phyloP scores from a whole-genome alignment of 2,888 invertebrate species.

The Zygothrica quintamaculata region DNA sequence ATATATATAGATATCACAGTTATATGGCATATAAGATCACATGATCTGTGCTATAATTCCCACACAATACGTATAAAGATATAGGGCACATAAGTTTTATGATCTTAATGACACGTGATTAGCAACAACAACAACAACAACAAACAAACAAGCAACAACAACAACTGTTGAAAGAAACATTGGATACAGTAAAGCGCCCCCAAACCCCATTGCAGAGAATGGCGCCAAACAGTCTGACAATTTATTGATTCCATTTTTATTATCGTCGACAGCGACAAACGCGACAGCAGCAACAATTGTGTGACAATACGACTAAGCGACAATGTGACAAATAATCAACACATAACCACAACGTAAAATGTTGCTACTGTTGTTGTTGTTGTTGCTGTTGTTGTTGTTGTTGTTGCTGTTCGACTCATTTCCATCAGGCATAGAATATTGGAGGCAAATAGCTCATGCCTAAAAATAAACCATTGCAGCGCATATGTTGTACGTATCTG shows the following conservation, averaged over 20 bases:
- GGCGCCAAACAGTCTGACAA: slow-evolving; percentile 77
- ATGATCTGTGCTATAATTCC: neutral
- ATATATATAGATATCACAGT: too few relatives aligned
- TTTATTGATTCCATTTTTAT: slow-evolving; percentile 72
- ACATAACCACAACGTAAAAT: slow-evolving; percentile 12
- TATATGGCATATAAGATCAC: too few relatives aligned
- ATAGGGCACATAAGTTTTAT: slow-evolving; percentile 9
- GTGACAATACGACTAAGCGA: slow-evolving; percentile 19
- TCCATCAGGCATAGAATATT: slow-evolving; percentile 20
- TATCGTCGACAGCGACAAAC: slow-evolving; percentile 49
- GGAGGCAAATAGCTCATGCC: slow-evolving; percentile 65
- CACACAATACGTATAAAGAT: neutral
- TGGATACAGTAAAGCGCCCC: slow-evolving; percentile 23
- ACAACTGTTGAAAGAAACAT: slow-evolving; percentile 20
- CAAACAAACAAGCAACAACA: slow-evolving; percentile 21
- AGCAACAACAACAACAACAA: slow-evolving; percentile 11
- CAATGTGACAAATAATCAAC: slow-evolving; percentile 11
- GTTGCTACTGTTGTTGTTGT: slow-evolving; percentile 7
- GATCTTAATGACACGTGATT: slow-evolving; percentile 38
- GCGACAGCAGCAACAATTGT: slow-evolving; percentile 21
- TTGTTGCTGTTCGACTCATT: slow-evolving; percentile 25
- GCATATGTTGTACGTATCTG: slow-evolving; percentile 53
- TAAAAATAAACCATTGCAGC: slow-evolving; percentile 70
- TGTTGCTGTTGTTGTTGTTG: slow-evolving; percentile 16
- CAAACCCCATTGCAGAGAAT: slow-evolving; percentile 38